Conservation (phyloP, 1,140 invertebrate species). For the Drosophila burlai region DNA sequence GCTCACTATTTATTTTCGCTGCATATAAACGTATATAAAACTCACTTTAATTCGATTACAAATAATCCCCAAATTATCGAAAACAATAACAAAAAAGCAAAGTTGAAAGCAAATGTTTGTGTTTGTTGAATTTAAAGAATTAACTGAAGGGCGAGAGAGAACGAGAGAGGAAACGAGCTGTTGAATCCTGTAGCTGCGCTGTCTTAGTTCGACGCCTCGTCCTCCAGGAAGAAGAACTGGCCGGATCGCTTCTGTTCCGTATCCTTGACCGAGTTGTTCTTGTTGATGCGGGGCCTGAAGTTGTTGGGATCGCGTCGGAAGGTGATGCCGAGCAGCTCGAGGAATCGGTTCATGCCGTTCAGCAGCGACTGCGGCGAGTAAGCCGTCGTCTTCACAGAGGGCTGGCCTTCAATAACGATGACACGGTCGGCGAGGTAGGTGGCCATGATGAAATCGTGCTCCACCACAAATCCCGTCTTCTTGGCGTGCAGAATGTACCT, state of each 20-base stretch:
- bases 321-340: conserved; percentile 98
- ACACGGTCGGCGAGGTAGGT: conserved; percentile 99
- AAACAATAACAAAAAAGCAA: conserved; percentile 73
- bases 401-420: conserved; percentile 98
- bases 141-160: conserved; percentile 44
- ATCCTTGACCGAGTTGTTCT: conserved; percentile 98
- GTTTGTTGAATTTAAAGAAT: conserved; percentile 42
- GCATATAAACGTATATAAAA: conserved; percentile 71
- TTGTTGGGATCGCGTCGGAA: conserved; percentile 99
- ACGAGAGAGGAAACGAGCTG: conserved; percentile 28
- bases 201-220: conserved; percentile 85
- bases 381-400: conserved; percentile 95
- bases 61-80: conserved; percentile 47
- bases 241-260: conserved; percentile 98
- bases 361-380: conserved; percentile 97
- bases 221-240: conserved; percentile 99
- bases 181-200: conserved; percentile 16
- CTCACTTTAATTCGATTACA: conserved; percentile 57
- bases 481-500: conserved; percentile 99
- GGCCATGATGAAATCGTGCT: conserved; percentile 99
- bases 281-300: conserved; percentile 99
- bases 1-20: conserved; percentile 61
- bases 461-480: conserved; percentile 99
- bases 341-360: conserved; percentile 99
- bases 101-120: conserved; percentile 39